phyloP scores from a whole-genome alignment of 2,113 vertebrate species.

The Chlorodrepanis virens region DNA sequence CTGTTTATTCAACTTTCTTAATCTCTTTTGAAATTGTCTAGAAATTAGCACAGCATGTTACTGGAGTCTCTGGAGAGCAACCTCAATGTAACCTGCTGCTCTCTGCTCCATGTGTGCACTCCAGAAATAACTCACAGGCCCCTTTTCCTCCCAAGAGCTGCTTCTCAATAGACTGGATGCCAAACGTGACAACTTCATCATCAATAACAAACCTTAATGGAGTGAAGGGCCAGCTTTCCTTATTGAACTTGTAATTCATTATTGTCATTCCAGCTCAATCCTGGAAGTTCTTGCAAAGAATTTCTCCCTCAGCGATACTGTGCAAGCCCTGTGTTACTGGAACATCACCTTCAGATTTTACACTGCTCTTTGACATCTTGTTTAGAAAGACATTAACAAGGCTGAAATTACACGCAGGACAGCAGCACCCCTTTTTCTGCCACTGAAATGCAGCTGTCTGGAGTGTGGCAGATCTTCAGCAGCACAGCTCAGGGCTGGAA shows the following conservation, averaged over 20 bases:
- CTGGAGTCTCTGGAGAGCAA: background rate
- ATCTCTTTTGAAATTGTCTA: background rate
- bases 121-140: background rate
- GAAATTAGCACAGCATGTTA: background rate
- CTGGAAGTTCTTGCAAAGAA: background rate
- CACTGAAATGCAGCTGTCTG: background rate
- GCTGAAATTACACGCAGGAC: background rate
- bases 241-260: background rate
- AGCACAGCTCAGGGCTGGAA: background rate
- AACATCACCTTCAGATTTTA: background rate
- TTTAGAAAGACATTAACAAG: background rate
- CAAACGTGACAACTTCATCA: background rate
- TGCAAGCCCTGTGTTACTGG: background rate
- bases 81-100: background rate
- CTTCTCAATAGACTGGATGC: background rate
- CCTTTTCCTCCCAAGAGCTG: background rate
- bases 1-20: background rate
- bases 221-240: background rate
- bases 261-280: background rate
- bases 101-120: background rate
- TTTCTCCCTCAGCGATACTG: background rate
- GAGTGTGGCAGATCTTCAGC: background rate
- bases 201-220: background rate
- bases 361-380: background rate
- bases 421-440: background rate